phyloP scores from a whole-genome alignment of 2,113 vertebrate species.

The Brachyhypopomus gauderio region DNA sequence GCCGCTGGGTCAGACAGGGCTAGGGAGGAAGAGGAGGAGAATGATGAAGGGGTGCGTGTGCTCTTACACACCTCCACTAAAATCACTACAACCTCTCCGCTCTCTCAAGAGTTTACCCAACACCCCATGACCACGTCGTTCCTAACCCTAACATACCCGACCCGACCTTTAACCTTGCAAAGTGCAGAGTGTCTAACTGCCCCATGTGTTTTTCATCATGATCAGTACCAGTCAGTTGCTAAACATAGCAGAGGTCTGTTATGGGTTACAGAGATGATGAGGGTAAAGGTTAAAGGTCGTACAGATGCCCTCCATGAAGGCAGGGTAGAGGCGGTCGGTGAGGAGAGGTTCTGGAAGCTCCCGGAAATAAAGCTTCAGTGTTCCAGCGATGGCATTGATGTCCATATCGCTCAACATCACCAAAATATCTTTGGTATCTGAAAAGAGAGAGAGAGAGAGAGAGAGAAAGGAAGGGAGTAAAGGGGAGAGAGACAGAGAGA shows the following conservation, averaged over 20 bases:
- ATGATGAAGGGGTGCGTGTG: background rate
- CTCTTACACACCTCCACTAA: no score
- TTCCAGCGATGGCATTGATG: slow-evolving; percentile 97
- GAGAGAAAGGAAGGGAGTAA: background rate
- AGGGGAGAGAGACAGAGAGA: background rate
- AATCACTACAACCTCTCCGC: background rate
- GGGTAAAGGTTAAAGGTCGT: slow-evolving; percentile 53
- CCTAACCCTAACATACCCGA: background rate
- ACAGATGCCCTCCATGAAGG: slow-evolving; percentile 99
- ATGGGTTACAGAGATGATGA: background rate
- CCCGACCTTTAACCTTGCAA: slow-evolving; percentile 13
- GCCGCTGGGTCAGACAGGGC: slow-evolving; percentile 95
- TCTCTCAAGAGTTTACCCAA: background rate
- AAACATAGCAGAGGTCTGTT: background rate
- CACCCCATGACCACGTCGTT: no score
- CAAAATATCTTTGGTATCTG: slow-evolving; percentile 98
- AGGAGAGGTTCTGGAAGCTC: slow-evolving; percentile 97
- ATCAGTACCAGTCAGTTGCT: background rate
- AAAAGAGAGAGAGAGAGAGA: background rate
- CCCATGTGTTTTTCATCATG: background rate
- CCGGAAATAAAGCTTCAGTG: slow-evolving; percentile 97
- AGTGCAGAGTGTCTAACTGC: background rate
- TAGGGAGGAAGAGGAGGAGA: slow-evolving; percentile 57
- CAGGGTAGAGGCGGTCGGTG: slow-evolving; percentile 93
- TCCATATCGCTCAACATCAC: slow-evolving; percentile 99